Evolutionary conservation across 2,113 vertebrate species (phyloP), one percentile per base, ranked within the genome.

Genomic region (Excalfactoria chinensis): DNA sequence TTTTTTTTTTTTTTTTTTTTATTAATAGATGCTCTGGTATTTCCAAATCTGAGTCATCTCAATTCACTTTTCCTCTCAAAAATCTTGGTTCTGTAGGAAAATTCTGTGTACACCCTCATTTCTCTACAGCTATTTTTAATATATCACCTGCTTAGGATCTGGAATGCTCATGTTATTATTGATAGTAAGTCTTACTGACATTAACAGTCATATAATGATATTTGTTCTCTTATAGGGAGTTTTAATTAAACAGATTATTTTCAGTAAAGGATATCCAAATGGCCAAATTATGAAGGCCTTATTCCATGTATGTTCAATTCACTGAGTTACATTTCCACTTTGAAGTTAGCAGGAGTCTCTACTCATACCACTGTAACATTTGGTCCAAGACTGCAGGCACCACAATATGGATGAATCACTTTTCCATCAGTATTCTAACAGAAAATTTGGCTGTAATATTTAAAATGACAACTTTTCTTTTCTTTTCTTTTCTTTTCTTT

Each of bases 401-500:
- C 20, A 59, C 3, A 17, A 46, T 13, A 41, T 1, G 4, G 46
- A 55, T 37, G 9, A 80, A 60, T 34, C 69, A 46, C 72, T 79
- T 91, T 91, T 32, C 58, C 53, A 87, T 1, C 4, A 55, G 64
- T 80, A 79, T 80, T 49, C 46, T 49, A 21, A 46, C 21, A 37
- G 44, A 94, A 95, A 83, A 79, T 92, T 0, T 69, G 58, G 90
- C 78, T 66, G 85, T 88, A 92, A 84, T 66, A 22, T 77, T 51
- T 91, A 73, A 55, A 55, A 55, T 55, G 23, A 30, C 53, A 30
- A 14, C 16, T 55, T 30, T 30, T 55, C 53, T 32, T 51, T 51
- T 51, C 12, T 23, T 51, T 51, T 26, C 7, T 34, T 96, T 37
- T n/a, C n/a, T n/a, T n/a, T n/a, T n/a, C n/a, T n/a, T n/a, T n/a